Base-by-base conservation (phyloP, 1,140 invertebrate species). In the Nasonia longicornis region DNA sequence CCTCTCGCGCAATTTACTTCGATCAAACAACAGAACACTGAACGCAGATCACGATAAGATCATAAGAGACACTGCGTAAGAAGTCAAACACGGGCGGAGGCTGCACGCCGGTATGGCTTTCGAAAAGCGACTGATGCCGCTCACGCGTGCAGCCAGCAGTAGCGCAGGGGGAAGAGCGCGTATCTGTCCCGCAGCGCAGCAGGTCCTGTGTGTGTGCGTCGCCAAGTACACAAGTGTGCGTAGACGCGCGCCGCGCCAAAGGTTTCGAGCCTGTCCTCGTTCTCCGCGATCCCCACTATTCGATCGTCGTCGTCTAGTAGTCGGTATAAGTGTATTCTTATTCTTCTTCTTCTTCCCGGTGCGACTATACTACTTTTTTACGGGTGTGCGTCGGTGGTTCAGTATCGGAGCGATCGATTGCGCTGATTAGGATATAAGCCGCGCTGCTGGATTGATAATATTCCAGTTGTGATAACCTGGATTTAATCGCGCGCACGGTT, bases 61-160 rank as follows among this genome's bases (percentile, higher is more conserved):
- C 26, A 4, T 35, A 35, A 35, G 35, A 52, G 16, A 52, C 31
- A 58, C 3, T 7, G 52, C 72, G 45, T 16, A 52, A 2, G 8
- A 6, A 29, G 52, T 7, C 20, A 73, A 73, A 48, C 29, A 10
- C 72, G 72, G 48, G 52, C 52, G 52, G 52, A 58, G 73, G 4
- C 73, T 29, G 22, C 35, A n/a, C 70, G 38, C 12, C 26, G 52
- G 63, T 48, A 26, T 26, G 52, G 58, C 73, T 63, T 64, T 52
- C 48, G 52, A 52, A 20, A 75, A 58, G 52, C 73, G 52, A 58
- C 52, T 58, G 38, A 42, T 42, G 52, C 52, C 52, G 52, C 52
- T 58, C 16, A 58, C 52, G 52, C 52, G 52, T 58, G 52, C 16
- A n/a, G 16, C 1, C 48, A 6, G 52, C 3, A 6, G 52, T 26